These are phyloP conservation scores for Setophaga petechia DNA, from an alignment of 2,113 vertebrate genomes.

Conservation along the genomic window DNA sequence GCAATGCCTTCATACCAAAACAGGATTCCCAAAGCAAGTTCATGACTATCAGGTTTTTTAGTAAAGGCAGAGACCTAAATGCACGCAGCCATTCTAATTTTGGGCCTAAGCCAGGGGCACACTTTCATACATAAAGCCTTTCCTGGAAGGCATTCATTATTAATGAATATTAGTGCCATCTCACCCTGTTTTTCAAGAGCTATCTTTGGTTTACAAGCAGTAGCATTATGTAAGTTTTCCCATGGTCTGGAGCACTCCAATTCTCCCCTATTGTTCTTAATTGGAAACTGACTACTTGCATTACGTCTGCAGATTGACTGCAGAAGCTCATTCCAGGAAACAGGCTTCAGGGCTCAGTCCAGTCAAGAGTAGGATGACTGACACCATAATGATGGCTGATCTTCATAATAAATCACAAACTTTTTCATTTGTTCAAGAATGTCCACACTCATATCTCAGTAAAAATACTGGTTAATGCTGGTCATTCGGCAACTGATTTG, in stretches of 20 bases:
- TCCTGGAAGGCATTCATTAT: neutral
- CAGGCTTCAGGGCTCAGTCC: neutral
- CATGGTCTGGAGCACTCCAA: neutral
- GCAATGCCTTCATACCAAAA: neutral
- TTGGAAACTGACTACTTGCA: neutral
- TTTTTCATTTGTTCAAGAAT: neutral
- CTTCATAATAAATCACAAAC: neutral
- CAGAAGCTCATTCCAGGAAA: neutral
- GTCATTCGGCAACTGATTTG: neutral
- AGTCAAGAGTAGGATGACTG: neutral
- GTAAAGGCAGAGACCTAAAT: neutral
- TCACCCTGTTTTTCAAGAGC: neutral
- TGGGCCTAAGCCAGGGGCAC: neutral
- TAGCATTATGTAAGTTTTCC: neutral
- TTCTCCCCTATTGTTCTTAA: neutral
- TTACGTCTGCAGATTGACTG: neutral
- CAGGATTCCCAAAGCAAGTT: neutral
- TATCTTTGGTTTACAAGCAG: neutral
- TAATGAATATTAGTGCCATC: neutral
- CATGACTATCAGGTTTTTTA: neutral
- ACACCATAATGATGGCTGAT: neutral
- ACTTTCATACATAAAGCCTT: neutral
- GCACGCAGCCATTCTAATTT: neutral
- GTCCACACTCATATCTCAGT: neutral
- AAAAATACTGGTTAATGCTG: neutral